These are phyloP conservation scores for Catharus fuscescens DNA, from an alignment of 2,113 vertebrate species.

Conservation along the genomic window DNA sequence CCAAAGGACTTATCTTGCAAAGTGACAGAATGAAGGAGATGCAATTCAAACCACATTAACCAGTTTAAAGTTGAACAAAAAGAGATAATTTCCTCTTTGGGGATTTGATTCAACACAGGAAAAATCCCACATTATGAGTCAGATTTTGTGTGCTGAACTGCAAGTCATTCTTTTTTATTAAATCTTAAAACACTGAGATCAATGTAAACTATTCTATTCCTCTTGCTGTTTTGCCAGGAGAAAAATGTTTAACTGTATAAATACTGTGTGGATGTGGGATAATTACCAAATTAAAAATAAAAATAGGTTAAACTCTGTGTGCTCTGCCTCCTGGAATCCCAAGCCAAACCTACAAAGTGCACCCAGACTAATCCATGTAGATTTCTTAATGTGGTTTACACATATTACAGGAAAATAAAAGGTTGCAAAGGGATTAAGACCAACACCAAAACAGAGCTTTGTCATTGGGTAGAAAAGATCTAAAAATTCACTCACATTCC, in stretches of 20 bases:
- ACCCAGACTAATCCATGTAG: fast-evolving
- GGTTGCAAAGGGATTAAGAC: slow-evolving; percentile 29
- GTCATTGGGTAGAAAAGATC: not conserved
- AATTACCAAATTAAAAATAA: not conserved
- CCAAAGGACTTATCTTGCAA: not conserved
- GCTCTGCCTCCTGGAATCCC: not conserved
- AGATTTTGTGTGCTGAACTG: slow-evolving; percentile 11
- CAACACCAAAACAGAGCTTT: not conserved
- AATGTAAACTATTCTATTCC: not conserved
- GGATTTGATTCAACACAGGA: not conserved
- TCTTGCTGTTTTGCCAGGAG: not conserved
- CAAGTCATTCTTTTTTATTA: slow-evolving; percentile 33
- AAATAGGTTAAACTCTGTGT: fast-evolving
- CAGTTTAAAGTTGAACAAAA: not conserved
- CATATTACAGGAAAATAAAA: not conserved
- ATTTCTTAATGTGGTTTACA: not conserved
- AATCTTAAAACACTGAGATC: slow-evolving; percentile 18
- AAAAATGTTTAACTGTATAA: not conserved
- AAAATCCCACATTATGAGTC: not conserved
- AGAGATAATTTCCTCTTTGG: not conserved
- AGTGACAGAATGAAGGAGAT: not conserved
- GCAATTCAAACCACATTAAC: not conserved
- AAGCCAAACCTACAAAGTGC: not conserved
- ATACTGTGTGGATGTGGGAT: not conserved
- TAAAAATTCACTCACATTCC: not conserved